These are phyloP conservation scores for Pelecanoides urinatrix DNA, from an alignment of 2,113 vertebrate species.

Conservation along the genomic window DNA sequence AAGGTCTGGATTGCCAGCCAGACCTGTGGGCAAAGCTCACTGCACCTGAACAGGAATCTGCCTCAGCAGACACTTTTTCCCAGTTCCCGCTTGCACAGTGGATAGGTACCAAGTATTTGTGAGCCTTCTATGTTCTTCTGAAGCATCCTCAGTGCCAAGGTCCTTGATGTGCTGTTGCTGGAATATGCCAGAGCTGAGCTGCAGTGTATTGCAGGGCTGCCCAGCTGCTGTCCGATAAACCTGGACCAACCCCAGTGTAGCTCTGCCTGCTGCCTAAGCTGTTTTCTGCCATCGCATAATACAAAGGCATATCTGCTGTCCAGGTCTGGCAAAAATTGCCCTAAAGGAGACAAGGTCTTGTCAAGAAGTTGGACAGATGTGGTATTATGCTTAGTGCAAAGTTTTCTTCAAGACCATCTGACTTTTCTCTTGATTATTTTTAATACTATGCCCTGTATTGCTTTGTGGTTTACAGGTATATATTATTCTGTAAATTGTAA, in stretches of 20 bases:
- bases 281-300: neutral
- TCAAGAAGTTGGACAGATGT: neutral
- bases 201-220: neutral
- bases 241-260: neutral
- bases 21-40: neutral
- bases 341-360: neutral
- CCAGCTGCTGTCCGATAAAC: neutral
- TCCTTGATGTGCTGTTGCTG: neutral
- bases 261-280: neutral
- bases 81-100: neutral
- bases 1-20: neutral
- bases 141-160: neutral
- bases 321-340: neutral
- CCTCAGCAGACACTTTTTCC: neutral
- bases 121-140: neutral
- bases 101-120: neutral
- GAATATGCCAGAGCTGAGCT: neutral
- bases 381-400: neutral
- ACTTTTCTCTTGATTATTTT: neutral
- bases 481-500: neutral
- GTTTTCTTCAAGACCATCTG: neutral
- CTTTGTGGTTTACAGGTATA: neutral
- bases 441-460: neutral
- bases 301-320: neutral
- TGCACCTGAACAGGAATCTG: neutral